phyloP scores from a whole-genome alignment of 2,113 vertebrate species.

The Centropristis striata region DNA sequence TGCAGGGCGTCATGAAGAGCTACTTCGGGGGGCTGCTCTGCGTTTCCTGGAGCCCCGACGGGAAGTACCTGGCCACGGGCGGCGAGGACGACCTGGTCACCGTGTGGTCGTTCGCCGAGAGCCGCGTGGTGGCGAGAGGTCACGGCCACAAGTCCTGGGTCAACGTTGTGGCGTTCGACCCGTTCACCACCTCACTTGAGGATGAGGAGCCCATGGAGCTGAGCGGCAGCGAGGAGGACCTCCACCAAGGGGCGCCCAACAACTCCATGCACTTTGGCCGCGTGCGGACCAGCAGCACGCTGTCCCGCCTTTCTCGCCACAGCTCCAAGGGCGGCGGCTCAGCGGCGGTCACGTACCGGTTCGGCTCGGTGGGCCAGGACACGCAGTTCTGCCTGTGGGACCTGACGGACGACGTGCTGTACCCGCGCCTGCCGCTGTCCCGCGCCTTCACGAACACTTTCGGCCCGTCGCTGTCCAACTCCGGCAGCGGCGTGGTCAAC shows the following conservation, averaged over 20 bases:
- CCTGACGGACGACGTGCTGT: slow-evolving; percentile 91
- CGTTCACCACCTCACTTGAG: slow-evolving; percentile 89
- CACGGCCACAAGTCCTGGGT: slow-evolving; percentile 97
- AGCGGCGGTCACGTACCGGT: slow-evolving; percentile 89
- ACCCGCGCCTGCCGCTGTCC: slow-evolving; percentile 86
- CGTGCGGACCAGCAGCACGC: slow-evolving; percentile 87
- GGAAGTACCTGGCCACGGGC: slow-evolving; percentile 92
- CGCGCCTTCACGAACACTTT: slow-evolving; percentile 89
- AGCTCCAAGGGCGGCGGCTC: slow-evolving; percentile 82
- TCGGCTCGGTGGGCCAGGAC: slow-evolving; percentile 94
- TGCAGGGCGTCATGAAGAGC: slow-evolving; percentile 94
- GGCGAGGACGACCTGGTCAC: slow-evolving; percentile 95
- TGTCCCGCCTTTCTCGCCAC: slow-evolving; percentile 88
- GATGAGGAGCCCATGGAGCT: slow-evolving; percentile 85
- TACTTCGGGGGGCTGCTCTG: slow-evolving; percentile 95
- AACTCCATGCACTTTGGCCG: slow-evolving; percentile 82
- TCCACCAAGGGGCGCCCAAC: slow-evolving; percentile 75
- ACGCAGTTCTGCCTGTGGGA: slow-evolving; percentile 96
- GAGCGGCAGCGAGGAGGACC: slow-evolving; percentile 86
- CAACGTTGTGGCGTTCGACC: slow-evolving; percentile 94
- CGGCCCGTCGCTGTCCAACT: slow-evolving; percentile 77
- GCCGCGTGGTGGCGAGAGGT: slow-evolving; percentile 91
- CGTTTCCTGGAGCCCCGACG: slow-evolving; percentile 95
- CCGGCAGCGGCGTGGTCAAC: slow-evolving; percentile 79
- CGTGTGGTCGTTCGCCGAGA: slow-evolving; percentile 92